Percentiles rank a stretch among this genome's conserved stretches.
These are phyloP conservation scores for Martes martes DNA, from an alignment of 2,113 vertebrate species.

Conservation along the genomic window DNA sequence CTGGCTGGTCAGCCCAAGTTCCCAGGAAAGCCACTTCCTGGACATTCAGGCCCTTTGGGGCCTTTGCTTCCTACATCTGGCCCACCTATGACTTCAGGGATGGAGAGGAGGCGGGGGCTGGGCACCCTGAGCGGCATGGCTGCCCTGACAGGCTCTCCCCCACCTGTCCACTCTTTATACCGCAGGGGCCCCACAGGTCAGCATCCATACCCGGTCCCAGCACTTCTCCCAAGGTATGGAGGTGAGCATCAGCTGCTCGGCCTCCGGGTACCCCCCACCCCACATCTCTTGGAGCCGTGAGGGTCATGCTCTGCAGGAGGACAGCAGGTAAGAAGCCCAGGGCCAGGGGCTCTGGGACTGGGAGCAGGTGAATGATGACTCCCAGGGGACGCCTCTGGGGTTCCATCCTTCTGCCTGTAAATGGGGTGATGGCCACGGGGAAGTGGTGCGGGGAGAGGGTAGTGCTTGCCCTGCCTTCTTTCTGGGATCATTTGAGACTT, in stretches of 20 bases:
- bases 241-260: slow-evolving; percentile 87
- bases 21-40: background rate
- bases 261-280: slow-evolving; percentile 86
- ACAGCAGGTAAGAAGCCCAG: slow-evolving; percentile 72
- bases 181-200: slow-evolving; percentile 88
- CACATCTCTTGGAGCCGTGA: slow-evolving; percentile 87
- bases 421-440: background rate
- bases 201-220: slow-evolving; percentile 82
- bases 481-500: background rate
- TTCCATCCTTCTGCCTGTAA: background rate
- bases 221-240: slow-evolving; percentile 86
- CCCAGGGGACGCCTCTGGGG: background rate
- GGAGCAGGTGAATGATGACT: background rate
- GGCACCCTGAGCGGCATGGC: background rate
- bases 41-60: background rate
- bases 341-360: background rate
- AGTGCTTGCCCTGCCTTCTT: background rate
- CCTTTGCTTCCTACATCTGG: background rate
- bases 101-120: fast-evolving
- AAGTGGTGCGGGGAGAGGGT: background rate
- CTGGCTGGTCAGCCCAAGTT: background rate
- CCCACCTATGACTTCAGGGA: fast-evolving
- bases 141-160: background rate
- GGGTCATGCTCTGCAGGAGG: slow-evolving; percentile 80
- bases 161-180: background rate